Evolutionary conservation across 1,140 invertebrate species (phyloP).

Genomic region (Riptortus pedestris): DNA sequence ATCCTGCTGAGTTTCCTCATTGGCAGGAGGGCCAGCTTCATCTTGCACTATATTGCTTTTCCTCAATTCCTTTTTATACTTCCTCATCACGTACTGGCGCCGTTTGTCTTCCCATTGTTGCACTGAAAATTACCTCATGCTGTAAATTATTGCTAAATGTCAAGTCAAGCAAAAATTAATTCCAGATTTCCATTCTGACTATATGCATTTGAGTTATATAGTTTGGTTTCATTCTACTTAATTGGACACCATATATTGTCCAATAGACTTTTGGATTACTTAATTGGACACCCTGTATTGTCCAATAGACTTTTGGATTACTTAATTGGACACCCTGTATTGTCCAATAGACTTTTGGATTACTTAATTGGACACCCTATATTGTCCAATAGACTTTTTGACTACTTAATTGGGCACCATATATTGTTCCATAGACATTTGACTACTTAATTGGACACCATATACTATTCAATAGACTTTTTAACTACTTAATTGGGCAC

Average conservation of each 20-base stretch:
- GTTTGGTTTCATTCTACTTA: not conserved
- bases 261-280: not conserved
- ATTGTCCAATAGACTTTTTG: not conserved
- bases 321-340: not conserved
- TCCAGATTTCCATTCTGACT: not conserved
- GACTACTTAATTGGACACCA: no score
- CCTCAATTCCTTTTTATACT: slow-evolving; percentile 11
- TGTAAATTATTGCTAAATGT: not conserved
- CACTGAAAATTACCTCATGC: not conserved
- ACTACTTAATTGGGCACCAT: not conserved
- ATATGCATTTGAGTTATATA: not conserved
- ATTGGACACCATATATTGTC: not conserved
- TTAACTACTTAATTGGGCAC: no score
- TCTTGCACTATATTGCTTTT: not conserved
- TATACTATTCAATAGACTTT: no score
- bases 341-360: not conserved
- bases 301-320: not conserved
- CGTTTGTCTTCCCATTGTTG: slow-evolving; percentile 16
- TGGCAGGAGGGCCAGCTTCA: not conserved
- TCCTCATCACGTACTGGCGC: slow-evolving; percentile 1
- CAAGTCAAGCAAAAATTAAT: not conserved
- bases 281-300: not conserved
- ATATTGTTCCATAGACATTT: no score
- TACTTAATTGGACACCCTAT: not conserved
- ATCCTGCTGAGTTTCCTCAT: not conserved